Percentiles rank a stretch among this genome's conserved stretches.
Evolutionary conservation across 2,888 invertebrate species (phyloP).

Genomic region (Acronicta leporina): DNA sequence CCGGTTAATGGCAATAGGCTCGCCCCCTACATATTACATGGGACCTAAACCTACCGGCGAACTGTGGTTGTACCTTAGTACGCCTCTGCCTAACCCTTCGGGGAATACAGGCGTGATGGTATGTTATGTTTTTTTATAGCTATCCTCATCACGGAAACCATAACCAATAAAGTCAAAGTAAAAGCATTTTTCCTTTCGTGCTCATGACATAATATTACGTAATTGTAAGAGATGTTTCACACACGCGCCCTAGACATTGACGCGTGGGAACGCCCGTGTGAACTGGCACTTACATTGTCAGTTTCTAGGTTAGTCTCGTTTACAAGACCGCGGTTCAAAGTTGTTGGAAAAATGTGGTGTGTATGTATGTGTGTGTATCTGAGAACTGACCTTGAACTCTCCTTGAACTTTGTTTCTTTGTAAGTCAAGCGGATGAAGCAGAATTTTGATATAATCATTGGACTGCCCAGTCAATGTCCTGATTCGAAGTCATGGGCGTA

Average conservation of each 20-base stretch:
- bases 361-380: slow-evolving; percentile 2
- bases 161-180: slow-evolving; percentile 49
- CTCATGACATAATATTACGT: slow-evolving; percentile 60
- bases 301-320: slow-evolving; percentile 73
- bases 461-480: too few relatives aligned
- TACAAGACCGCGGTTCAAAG: slow-evolving; percentile 24
- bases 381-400: slow-evolving; percentile 32
- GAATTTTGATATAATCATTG: too few relatives aligned
- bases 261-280: slow-evolving; percentile 74
- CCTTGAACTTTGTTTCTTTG: slow-evolving; percentile 34
- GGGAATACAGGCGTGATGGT: too few relatives aligned
- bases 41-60: too few relatives aligned
- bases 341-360: slow-evolving; percentile 23
- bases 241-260: slow-evolving; percentile 78
- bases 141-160: slow-evolving; percentile 12
- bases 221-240: slow-evolving; percentile 62
- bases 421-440: too few relatives aligned
- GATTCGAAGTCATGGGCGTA: too few relatives aligned
- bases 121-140: neutral
- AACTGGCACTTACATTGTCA: slow-evolving; percentile 72
- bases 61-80: too few relatives aligned
- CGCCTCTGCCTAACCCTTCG: too few relatives aligned
- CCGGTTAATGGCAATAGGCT: too few relatives aligned
- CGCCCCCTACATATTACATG: too few relatives aligned
- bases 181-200: slow-evolving; percentile 77